Evolutionary conservation across 2,888 invertebrate species (phyloP).

Genomic region (Noctua janthe): DNA sequence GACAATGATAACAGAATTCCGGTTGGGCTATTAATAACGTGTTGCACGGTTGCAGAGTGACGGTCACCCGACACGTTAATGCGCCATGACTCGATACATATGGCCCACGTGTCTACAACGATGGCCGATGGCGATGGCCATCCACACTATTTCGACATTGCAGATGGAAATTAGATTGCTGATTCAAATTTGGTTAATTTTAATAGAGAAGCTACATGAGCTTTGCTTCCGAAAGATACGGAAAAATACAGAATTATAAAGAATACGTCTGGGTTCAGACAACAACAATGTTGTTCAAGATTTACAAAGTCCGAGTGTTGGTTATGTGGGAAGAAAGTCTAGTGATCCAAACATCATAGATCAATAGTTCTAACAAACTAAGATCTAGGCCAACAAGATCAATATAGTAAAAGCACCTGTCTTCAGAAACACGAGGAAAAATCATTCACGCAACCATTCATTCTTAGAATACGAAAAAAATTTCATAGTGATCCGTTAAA

Average conservation of each 20-base stretch:
- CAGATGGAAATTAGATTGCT: constrained; percentile 47
- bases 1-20: constrained; percentile 65
- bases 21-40: constrained; percentile 79
- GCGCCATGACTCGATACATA: constrained; percentile 88
- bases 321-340: neutral
- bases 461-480: constrained; percentile 59
- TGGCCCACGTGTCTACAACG: constrained; percentile 81
- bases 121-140: constrained; percentile 62
- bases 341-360: constrained; percentile 4
- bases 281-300: neutral
- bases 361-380: constrained; percentile 29
- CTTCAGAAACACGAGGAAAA: constrained; percentile 17
- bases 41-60: constrained; percentile 75
- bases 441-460: constrained; percentile 38
- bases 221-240: neutral
- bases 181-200: constrained; percentile 35
- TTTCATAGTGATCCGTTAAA: constrained; percentile 45
- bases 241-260: neutral
- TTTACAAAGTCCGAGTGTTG: constrained; percentile 2
- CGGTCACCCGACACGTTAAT: constrained; percentile 88
- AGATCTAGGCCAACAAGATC: neutral
- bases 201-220: constrained; percentile 14
- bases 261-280: neutral
- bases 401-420: constrained; percentile 25
- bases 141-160: constrained; percentile 63